Percentiles rank a stretch among this genome's conserved stretches.
Conservation (phyloP, 1,140 invertebrate species). For the Zaprionus taronus region DNA sequence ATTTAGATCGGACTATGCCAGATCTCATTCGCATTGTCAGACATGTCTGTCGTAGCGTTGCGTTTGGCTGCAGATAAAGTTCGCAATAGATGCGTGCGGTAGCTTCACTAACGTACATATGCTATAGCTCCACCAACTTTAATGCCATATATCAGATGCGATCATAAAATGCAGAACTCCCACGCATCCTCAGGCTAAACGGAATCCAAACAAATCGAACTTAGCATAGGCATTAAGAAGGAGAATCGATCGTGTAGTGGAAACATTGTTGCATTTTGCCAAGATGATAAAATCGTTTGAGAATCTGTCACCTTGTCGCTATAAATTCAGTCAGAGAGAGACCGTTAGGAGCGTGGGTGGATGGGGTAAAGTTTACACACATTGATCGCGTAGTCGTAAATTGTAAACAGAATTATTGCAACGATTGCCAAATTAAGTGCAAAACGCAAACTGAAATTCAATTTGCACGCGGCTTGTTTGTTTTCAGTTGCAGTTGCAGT, state of each 20-base stretch:
- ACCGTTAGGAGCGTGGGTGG: constrained; percentile 15
- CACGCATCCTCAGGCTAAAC: constrained; percentile 26
- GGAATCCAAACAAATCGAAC: constrained; percentile 58
- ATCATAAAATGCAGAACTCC: constrained; percentile 41
- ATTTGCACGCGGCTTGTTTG: constrained; percentile 74
- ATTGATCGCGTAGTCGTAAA: constrained; percentile 61
- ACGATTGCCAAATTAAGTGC: constrained; percentile 81
- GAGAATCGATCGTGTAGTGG: constrained; percentile 18
- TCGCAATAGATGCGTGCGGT: constrained; percentile 13
- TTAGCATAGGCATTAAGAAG: constrained; percentile 42
- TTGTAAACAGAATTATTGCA: constrained; percentile 83
- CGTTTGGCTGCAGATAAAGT: constrained; percentile 26
- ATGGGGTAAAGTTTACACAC: constrained; percentile 62
- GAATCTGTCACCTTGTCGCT: constrained; percentile 78
- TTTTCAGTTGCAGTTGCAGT: constrained; percentile 47
- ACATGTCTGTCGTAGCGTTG: neutral
- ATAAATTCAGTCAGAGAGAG: constrained; percentile 57
- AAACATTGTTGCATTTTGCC: constrained; percentile 72
- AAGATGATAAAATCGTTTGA: constrained; percentile 79
- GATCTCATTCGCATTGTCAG: neutral
- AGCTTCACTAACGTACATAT: constrained; percentile 20
- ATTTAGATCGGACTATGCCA: neutral
- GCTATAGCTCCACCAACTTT: constrained; percentile 48
- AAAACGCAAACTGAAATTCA: constrained; percentile 75
- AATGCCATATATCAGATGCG: constrained; percentile 33